Base-by-base conservation (phyloP, 1,140 invertebrate genomes). In the Agraylea sexmaculata region DNA sequence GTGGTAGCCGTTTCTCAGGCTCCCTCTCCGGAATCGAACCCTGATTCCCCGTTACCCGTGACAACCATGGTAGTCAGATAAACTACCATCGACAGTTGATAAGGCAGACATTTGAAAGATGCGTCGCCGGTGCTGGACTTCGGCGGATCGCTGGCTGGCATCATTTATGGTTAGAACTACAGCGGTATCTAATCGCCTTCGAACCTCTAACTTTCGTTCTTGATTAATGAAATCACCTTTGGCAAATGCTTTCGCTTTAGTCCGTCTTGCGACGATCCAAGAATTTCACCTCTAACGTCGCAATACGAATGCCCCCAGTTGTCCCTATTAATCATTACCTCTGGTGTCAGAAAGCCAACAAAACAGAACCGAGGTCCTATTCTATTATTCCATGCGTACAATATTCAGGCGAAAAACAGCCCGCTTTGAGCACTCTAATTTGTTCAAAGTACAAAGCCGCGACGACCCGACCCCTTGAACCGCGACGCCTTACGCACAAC, bases 1-100 rank as follows among this genome's bases (percentile, higher is more conserved):
- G 81, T 86, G 79, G 78, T 85, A 85, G 83, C 81, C 78, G 76
- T 86, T 83, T 85, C 79, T 83, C 78, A 83, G 78, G 78, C 78
- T 82, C 78, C 78, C 77, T 82, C 77, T 76, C 70, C 69, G 77
- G 76, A 69, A 70, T 64, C 60, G 62, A 63, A 63, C 74, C 74
- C 71, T 75, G 71, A 77, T 74, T 74, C 70, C 68, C 72, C 72
- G 70, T 75, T 71, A 83, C 78, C 79, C 78, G 77, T 83, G 71
- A 78, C 68, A 69, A 80, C 79, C 78, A 80, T 76, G 78, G 77
- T 80, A 79, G 75, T 71, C 77, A 63, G 64, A 71, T 71, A 76
- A 68, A 71, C 70, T 80, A 80, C 78, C 78, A 77, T 81, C 77
- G 75, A 79, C 68, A 84, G 77, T 80, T 83, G 79, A 83, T 85